Evolutionary conservation across 1,140 invertebrate genomes (phyloP).

Genomic region (Anoplophora glabripennis): DNA sequence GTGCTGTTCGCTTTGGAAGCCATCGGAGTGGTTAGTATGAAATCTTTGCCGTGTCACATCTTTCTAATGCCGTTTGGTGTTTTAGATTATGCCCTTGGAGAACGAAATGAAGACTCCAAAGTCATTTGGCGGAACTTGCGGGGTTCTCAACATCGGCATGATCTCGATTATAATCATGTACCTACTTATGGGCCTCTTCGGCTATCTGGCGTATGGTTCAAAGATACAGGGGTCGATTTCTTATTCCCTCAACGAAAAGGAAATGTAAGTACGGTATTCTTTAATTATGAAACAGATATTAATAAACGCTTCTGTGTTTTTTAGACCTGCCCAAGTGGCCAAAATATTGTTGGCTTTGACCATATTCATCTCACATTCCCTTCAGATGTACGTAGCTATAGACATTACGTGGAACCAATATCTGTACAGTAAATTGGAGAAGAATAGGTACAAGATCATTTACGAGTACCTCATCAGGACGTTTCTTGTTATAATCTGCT

Average conservation of each 20-base stretch:
- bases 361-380: conserved; percentile 79
- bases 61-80: conserved; percentile 2
- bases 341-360: conserved; percentile 74
- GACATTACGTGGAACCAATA: conserved; percentile 82
- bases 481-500: conserved; percentile 67
- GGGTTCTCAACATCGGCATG: conserved; percentile 79
- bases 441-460: conserved; percentile 48
- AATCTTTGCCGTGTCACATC: neutral
- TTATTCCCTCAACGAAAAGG: conserved; percentile 59
- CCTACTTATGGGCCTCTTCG: conserved; percentile 73
- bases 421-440: conserved; percentile 48
- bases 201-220: conserved; percentile 73
- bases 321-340: conserved; percentile 69
- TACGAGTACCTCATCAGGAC: conserved; percentile 70
- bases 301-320: conserved; percentile 34
- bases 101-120: conserved; percentile 81
- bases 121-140: conserved; percentile 62
- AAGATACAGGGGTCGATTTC: conserved; percentile 64
- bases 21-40: conserved; percentile 54
- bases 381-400: conserved; percentile 86
- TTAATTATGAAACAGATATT: neutral
- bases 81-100: conserved; percentile 77
- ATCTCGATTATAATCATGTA: conserved; percentile 67
- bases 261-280: conserved; percentile 53
- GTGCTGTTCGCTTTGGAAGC: conserved; percentile 87